A percentile compares a stretch with the other conserved stretches of the same genome.
phyloP scores from a whole-genome alignment of 2,888 invertebrate genomes.

The Orthosia cruda region DNA sequence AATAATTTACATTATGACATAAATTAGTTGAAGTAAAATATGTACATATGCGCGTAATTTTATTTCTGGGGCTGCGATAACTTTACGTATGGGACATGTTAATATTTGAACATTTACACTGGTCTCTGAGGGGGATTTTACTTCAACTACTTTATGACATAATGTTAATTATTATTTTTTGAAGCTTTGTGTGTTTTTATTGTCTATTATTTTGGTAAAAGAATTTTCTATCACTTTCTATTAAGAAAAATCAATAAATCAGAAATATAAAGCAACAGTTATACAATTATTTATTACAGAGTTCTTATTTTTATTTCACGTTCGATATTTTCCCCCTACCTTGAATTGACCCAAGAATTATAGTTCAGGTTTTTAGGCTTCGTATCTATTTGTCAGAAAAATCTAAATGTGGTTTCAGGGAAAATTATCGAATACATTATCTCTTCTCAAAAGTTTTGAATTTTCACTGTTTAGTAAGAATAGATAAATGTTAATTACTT shows the following conservation, averaged over 20 bases:
- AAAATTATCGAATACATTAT: not conserved
- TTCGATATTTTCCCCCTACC: no score
- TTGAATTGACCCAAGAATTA: not conserved
- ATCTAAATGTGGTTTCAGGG: not conserved
- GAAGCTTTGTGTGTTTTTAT: no score
- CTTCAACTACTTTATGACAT: slow-evolving; percentile 38
- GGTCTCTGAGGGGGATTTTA: slow-evolving; percentile 54
- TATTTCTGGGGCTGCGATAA: slow-evolving; percentile 73
- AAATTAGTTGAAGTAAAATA: slow-evolving; percentile 51
- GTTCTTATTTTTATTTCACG: no score
- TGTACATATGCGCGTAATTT: slow-evolving; percentile 75
- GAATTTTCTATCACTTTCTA: no score
- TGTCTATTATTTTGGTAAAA: no score
- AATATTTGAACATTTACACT: slow-evolving; percentile 72
- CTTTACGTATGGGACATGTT: slow-evolving; percentile 70
- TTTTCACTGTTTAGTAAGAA: not conserved
- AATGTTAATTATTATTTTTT: slow-evolving; percentile 16
- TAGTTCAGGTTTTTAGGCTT: not conserved
- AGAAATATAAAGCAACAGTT: no score
- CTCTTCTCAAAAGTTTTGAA: not conserved
- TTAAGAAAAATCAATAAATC: no score
- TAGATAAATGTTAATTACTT: no score
- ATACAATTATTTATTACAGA: no score
- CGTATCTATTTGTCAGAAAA: no score
- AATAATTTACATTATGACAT: slow-evolving; percentile 11